Evolutionary conservation across 37 sponge, comb jelly and placozoan genomes (phyloP).

Genomic region (Axinella damicornis): DNA sequence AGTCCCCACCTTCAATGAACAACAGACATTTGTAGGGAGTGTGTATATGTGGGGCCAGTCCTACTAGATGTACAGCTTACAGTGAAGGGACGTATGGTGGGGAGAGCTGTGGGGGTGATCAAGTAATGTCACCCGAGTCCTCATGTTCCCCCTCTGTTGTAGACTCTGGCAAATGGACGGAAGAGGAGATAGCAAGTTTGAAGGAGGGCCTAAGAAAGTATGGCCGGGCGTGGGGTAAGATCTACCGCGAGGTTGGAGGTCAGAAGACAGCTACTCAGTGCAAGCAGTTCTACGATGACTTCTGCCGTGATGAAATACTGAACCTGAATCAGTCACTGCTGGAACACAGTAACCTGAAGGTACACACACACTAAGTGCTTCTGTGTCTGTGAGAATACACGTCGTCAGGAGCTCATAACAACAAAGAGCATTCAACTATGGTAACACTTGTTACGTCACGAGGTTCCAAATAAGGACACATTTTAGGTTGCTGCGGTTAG

Average conservation of each 20-base stretch:
- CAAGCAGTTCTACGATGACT: constrained; percentile 77
- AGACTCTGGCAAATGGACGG: constrained; percentile 75
- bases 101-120: no score
- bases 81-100: no score
- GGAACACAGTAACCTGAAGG: constrained; percentile 70
- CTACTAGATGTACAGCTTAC: no score
- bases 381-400: background rate
- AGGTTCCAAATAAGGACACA: no score
- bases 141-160: constrained; percentile 7
- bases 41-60: no score
- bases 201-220: constrained; percentile 75
- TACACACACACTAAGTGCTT: constrained; percentile 12
- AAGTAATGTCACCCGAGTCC: background rate
- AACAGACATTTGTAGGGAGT: no score
- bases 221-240: constrained; percentile 77
- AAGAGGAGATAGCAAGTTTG: constrained; percentile 61
- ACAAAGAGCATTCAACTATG: background rate
- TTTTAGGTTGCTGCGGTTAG: no score
- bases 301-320: constrained; percentile 21
- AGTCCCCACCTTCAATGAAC: no score
- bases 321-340: constrained; percentile 55
- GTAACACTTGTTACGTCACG: background rate
- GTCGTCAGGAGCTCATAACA: background rate
- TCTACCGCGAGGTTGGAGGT: constrained; percentile 69
- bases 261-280: constrained; percentile 77